Conservation (phyloP, 2,888 invertebrate genomes). For the Chalcosyrphus nemorum region DNA sequence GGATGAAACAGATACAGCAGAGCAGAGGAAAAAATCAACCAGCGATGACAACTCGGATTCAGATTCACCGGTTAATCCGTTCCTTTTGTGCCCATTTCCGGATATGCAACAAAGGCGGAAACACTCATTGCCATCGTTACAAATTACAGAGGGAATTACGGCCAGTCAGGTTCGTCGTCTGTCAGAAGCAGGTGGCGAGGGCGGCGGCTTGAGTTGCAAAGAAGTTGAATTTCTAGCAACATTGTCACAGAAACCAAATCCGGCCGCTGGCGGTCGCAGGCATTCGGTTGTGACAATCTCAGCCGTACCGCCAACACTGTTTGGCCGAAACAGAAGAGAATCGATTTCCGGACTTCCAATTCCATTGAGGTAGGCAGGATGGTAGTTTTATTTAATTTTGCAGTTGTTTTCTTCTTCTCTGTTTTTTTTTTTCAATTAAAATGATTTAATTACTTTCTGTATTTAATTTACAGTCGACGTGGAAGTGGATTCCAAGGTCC, state of each 20-base stretch:
- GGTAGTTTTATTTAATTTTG: slow-evolving; percentile 9
- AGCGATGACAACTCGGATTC: slow-evolving; percentile 85
- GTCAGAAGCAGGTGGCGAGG: slow-evolving; percentile 90
- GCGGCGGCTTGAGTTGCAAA: slow-evolving; percentile 88
- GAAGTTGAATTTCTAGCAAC: slow-evolving; percentile 94
- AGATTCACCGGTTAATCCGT: slow-evolving; percentile 91
- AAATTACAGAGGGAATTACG: slow-evolving; percentile 92
- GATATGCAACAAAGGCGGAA: slow-evolving; percentile 89
- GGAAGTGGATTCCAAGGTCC: slow-evolving; percentile 84
- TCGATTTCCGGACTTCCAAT: slow-evolving; percentile 87
- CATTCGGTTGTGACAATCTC: slow-evolving; percentile 94
- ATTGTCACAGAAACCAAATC: slow-evolving; percentile 85
- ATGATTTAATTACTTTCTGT: background rate
- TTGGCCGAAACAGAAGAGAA: slow-evolving; percentile 91
- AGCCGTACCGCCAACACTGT: slow-evolving; percentile 89
- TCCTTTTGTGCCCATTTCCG: slow-evolving; percentile 90
- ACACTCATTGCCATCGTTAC: slow-evolving; percentile 91
- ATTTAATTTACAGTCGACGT: slow-evolving; percentile 77
- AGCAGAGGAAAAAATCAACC: slow-evolving; percentile 81
- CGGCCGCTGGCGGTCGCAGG: slow-evolving; percentile 89
- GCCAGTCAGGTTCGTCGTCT: slow-evolving; percentile 93
- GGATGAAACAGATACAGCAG: slow-evolving; percentile 84
- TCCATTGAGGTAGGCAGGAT: slow-evolving; percentile 79
- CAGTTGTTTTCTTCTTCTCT: background rate
- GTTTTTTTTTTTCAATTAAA: slow-evolving; percentile 13